Conservation (phyloP, 2,888 invertebrate species). For the Micoletzkya japonica region DNA sequence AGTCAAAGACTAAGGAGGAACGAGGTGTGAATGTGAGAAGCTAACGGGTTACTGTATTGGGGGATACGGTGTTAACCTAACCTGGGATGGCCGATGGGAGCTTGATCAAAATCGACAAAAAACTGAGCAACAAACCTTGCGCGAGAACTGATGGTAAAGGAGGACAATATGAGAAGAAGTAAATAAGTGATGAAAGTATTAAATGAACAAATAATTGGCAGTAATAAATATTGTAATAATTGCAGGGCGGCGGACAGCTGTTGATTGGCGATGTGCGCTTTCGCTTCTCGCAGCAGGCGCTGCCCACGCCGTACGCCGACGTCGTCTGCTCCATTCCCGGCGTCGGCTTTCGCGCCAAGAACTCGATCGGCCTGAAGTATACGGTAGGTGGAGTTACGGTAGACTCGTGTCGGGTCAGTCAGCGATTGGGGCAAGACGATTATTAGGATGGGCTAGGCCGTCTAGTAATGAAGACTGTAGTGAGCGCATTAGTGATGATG, state of each 20-base stretch:
- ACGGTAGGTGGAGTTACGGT: conserved; percentile 18
- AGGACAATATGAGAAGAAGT: neutral
- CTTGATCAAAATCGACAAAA: neutral
- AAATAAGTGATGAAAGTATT: neutral
- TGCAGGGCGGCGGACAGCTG: neutral
- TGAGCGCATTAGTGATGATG: no score
- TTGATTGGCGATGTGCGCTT: conserved; percentile 1
- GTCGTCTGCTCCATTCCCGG: neutral
- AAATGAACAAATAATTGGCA: conserved; percentile 5
- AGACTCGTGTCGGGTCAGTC: no score
- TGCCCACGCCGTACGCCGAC: conserved; percentile 13
- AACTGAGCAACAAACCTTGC: no score
- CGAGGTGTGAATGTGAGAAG: neutral
- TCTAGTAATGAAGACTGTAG: no score
- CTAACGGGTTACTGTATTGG: neutral
- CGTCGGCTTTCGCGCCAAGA: neutral
- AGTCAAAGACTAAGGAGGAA: neutral
- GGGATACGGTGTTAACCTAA: neutral
- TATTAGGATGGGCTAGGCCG: no score
- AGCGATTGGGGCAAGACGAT: no score
- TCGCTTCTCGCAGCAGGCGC: conserved; percentile 3
- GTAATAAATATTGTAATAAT: neutral
- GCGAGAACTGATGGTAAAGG: neutral
- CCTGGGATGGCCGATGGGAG: no score
- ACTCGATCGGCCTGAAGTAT: conserved; percentile 15